phyloP scores from a whole-genome alignment of 1,140 invertebrate species.

The Hormaphis cornu region DNA sequence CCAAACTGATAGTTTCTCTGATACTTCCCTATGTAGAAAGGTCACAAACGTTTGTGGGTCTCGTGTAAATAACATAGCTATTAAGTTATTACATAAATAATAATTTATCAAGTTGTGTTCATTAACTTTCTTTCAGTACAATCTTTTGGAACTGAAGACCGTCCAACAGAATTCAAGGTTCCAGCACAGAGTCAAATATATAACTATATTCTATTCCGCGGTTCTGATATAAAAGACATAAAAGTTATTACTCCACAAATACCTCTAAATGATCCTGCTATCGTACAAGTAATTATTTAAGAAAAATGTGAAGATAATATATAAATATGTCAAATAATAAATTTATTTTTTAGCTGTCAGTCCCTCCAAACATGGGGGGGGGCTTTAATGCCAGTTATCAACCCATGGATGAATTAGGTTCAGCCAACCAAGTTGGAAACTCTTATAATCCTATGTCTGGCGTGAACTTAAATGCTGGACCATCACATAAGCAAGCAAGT shows the following conservation, averaged over 20 bases:
- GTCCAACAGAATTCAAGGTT: slow-evolving; percentile 86
- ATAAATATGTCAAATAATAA: background rate
- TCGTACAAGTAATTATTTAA: slow-evolving; percentile 60
- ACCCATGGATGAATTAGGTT: slow-evolving; percentile 11
- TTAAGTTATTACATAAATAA: too few species aligned
- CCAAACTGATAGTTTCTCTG: too few species aligned
- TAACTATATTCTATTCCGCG: slow-evolving; percentile 96
- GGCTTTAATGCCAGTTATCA: slow-evolving; percentile 20
- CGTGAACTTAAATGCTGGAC: slow-evolving; percentile 26
- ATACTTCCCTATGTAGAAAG: too few species aligned
- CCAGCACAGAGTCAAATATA: slow-evolving; percentile 93
- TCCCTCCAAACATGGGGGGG: slow-evolving; percentile 49
- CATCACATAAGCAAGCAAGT: slow-evolving; percentile 29
- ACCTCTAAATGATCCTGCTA: slow-evolving; percentile 80
- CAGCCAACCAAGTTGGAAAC: slow-evolving; percentile 19
- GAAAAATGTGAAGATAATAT: background rate
- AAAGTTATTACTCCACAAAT: slow-evolving; percentile 66
- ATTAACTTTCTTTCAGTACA: slow-evolving; percentile 67
- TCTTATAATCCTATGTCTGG: slow-evolving; percentile 32
- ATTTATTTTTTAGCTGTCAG: slow-evolving; percentile 50
- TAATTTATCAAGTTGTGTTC: too few species aligned
- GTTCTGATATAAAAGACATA: slow-evolving; percentile 97
- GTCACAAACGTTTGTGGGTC: too few species aligned
- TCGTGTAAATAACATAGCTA: too few species aligned
- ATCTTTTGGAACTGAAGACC: slow-evolving; percentile 96